Conservation (phyloP, 1,140 invertebrate species). For the Ctenoplectra terminalis region DNA sequence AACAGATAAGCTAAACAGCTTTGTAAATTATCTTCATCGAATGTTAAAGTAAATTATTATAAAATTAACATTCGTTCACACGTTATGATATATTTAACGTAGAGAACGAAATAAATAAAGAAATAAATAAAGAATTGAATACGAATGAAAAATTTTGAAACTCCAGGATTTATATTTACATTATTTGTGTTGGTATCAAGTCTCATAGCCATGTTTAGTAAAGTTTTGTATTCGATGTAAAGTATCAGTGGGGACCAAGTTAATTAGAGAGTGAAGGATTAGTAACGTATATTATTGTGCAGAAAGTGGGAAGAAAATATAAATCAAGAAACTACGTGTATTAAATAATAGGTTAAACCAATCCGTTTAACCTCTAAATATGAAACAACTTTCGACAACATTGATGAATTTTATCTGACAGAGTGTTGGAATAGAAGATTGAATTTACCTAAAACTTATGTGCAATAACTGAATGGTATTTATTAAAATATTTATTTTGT, state of each 20-base stretch:
- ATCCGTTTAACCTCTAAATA: conserved; percentile 23
- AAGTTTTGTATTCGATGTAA: conserved; percentile 10
- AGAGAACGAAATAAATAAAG: neutral
- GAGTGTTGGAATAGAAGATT: neutral
- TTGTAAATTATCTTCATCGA: no score
- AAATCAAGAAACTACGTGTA: neutral
- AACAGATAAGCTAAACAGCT: no score
- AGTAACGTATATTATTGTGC: neutral
- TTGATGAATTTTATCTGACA: neutral
- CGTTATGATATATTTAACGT: neutral
- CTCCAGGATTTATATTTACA: conserved; percentile 7
- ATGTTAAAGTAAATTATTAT: neutral
- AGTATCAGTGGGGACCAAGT: neutral
- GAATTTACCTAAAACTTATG: neutral
- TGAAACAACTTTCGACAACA: neutral
- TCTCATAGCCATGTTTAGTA: conserved; percentile 32
- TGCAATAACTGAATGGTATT: conserved; percentile 18
- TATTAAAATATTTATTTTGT: conserved; percentile 16
- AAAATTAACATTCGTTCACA: neutral
- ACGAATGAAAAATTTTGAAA: neutral
- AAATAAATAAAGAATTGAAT: neutral
- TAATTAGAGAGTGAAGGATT: conserved; percentile 1
- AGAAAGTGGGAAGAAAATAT: neutral
- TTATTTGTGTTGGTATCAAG: conserved; percentile 4
- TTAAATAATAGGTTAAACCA: neutral